Conservation (phyloP, 2,888 invertebrate genomes). For the Teleogryllus oceanicus region DNA sequence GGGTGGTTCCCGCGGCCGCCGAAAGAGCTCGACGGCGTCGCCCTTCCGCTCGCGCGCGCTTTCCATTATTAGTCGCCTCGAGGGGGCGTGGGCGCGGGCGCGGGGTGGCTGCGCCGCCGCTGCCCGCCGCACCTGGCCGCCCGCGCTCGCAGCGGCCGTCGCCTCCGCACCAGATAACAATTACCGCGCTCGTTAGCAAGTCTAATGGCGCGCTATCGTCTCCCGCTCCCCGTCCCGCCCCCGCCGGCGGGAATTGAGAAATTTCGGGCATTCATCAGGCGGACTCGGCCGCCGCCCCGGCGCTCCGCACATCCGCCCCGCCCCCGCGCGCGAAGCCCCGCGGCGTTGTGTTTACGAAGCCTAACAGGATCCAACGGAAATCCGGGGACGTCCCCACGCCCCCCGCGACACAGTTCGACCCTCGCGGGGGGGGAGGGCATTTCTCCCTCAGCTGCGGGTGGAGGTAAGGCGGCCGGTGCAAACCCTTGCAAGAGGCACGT, state of each 20-base stretch:
- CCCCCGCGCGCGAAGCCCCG: background rate
- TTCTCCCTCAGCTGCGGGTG: no score
- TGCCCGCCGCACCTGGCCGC: background rate
- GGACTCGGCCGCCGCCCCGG: background rate
- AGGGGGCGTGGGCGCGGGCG: background rate
- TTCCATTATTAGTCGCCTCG: no score
- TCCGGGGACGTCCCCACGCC: background rate
- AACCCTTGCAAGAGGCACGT: no score
- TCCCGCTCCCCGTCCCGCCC: background rate
- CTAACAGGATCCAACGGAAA: background rate
- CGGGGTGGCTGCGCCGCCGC: background rate
- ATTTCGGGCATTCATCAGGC: conserved; percentile 18
- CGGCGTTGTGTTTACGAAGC: conserved; percentile 4
- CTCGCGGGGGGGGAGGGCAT: background rate
- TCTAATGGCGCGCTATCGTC: background rate
- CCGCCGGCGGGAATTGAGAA: background rate
- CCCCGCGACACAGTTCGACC: background rate
- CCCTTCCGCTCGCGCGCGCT: no score
- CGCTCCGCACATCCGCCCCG: background rate
- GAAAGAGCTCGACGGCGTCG: no score
- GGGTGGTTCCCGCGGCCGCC: no score
- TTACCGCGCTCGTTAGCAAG: conserved; percentile 10
- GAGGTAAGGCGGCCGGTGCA: no score
- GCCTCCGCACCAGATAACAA: background rate
- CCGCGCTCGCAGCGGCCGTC: background rate